Conservation (phyloP, 2,888 invertebrate species). For the Chrysopilus asiliformis region DNA sequence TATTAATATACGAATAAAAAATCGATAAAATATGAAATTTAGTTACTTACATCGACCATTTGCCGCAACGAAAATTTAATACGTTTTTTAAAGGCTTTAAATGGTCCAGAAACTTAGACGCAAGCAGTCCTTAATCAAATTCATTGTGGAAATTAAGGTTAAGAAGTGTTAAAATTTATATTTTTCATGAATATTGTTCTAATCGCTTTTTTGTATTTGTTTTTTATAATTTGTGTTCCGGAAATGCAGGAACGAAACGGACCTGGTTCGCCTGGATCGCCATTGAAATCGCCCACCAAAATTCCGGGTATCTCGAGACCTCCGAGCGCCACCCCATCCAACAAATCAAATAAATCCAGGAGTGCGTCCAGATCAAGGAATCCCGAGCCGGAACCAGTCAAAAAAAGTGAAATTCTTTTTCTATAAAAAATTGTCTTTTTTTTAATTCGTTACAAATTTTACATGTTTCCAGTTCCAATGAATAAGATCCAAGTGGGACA, state of each 20-base stretch:
- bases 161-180: too few species aligned
- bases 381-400: slow-evolving; percentile 53
- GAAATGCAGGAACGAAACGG: slow-evolving; percentile 46
- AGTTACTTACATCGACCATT: too few species aligned
- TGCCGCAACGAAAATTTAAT: too few species aligned
- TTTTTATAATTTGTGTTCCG: slow-evolving; percentile 1
- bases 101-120: slow-evolving; percentile 12
- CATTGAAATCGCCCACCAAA: slow-evolving; percentile 51
- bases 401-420: slow-evolving; percentile 51
- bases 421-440: not conserved
- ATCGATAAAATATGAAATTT: too few species aligned
- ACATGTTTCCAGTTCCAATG: slow-evolving; percentile 56
- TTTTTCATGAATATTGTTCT: not conserved
- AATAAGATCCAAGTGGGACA: slow-evolving; percentile 87
- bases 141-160: slow-evolving; percentile 7
- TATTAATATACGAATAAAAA: too few species aligned
- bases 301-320: slow-evolving; percentile 34
- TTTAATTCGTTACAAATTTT: not conserved
- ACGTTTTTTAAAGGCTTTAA: too few species aligned
- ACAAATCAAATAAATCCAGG: slow-evolving; percentile 34
- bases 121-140: slow-evolving; percentile 10
- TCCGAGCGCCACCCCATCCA: slow-evolving; percentile 36
- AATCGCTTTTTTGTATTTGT: not conserved
- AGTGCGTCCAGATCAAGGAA: slow-evolving; percentile 35
- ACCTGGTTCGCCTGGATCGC: slow-evolving; percentile 50